Evolutionary conservation across 2,888 invertebrate species (phyloP).

Genomic region (Gortyna flavago): DNA sequence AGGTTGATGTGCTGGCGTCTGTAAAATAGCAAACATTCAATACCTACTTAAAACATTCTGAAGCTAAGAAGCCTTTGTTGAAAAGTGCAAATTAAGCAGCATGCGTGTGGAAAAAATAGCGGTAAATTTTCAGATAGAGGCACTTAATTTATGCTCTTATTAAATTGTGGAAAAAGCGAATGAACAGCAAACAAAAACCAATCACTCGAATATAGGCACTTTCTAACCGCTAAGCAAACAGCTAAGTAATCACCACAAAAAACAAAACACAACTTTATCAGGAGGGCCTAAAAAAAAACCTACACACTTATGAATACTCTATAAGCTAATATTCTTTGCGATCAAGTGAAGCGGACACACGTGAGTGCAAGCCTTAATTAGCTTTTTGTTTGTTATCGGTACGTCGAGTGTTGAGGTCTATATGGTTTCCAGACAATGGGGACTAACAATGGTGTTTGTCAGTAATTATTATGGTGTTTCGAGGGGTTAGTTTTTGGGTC

Average conservation of each 20-base stretch:
- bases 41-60: neutral
- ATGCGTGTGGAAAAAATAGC: neutral
- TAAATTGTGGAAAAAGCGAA: neutral
- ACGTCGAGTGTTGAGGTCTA: constrained; percentile 71
- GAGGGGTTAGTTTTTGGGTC: constrained; percentile 32
- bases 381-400: constrained; percentile 68
- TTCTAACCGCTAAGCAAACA: constrained; percentile 14
- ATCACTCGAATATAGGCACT: neutral
- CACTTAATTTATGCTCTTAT: neutral
- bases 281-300: constrained; percentile 37
- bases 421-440: constrained; percentile 58
- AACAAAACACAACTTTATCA: constrained; percentile 42
- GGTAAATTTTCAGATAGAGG: neutral
- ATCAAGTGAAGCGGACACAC: constrained; percentile 57
- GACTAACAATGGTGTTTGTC: constrained; percentile 41
- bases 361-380: constrained; percentile 67
- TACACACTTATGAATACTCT: constrained; percentile 44
- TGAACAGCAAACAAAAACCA: neutral
- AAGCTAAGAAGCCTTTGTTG: neutral
- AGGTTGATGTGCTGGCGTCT: too few species aligned
- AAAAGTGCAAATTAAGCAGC: neutral
- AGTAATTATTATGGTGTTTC: constrained; percentile 29
- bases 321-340: constrained; percentile 44
- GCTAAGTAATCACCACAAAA: constrained; percentile 34
- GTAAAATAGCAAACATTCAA: too few species aligned